phyloP scores from a whole-genome alignment of 2,113 vertebrate genomes.

The Geothlypis trichas region DNA sequence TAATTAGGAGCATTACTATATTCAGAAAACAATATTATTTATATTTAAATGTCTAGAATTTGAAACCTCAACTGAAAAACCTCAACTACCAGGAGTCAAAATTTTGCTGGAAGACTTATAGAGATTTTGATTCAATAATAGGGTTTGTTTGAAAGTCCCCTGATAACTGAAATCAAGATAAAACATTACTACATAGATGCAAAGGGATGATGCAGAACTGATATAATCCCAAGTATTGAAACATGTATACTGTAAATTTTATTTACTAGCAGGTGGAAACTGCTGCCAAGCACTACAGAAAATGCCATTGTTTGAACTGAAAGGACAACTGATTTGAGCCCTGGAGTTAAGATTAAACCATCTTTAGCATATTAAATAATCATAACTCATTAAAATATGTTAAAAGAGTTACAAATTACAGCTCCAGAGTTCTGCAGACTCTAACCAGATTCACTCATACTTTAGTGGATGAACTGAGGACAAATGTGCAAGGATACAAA shows the following conservation, averaged over 20 bases:
- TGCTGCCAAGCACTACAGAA: neutral
- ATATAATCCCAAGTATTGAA: neutral
- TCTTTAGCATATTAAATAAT: neutral
- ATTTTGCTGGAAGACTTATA: neutral
- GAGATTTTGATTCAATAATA: neutral
- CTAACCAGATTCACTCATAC: neutral
- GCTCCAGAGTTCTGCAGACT: neutral
- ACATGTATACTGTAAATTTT: neutral
- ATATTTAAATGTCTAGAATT: neutral
- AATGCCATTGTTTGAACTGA: neutral
- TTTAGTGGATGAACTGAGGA: conserved; percentile 1
- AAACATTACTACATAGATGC: neutral
- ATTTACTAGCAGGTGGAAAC: neutral
- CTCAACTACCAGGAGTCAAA: neutral
- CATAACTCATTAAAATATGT: neutral
- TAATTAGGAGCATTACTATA: neutral
- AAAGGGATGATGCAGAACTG: neutral
- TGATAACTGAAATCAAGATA: neutral
- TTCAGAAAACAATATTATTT: neutral
- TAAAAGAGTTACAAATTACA: neutral
- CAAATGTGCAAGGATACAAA: neutral
- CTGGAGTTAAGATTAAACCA: neutral
- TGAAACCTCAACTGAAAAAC: neutral
- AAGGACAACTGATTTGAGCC: neutral
- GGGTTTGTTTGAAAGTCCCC: neutral